Evolutionary conservation across 2,797 vertebrate species (phyloP).

Genomic region (Rhabdomys pumilio): DNA sequence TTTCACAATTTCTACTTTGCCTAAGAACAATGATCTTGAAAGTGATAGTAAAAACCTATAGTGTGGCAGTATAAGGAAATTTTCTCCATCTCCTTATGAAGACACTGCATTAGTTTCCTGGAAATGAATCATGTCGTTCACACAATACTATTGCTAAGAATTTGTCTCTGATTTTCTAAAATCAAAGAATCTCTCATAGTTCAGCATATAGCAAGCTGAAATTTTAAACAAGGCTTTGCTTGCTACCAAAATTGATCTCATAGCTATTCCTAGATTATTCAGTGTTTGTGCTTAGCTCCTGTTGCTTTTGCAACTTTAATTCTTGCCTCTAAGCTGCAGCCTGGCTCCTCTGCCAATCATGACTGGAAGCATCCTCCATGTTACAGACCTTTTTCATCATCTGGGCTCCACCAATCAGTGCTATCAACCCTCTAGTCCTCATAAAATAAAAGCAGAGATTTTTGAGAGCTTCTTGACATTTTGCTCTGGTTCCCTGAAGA

Average conservation of each 20-base stretch:
- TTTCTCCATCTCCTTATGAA: constrained; percentile 62
- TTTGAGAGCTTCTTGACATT: constrained; percentile 82
- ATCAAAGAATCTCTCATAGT: constrained; percentile 67
- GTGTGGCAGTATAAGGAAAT: background rate
- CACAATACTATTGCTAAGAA: constrained; percentile 58
- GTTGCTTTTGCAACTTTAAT: constrained; percentile 82
- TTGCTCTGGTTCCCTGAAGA: constrained; percentile 79
- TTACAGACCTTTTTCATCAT: constrained; percentile 83
- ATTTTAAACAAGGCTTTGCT: constrained; percentile 80
- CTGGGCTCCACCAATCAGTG: constrained; percentile 83
- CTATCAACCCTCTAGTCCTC: constrained; percentile 80
- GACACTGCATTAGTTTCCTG: constrained; percentile 61
- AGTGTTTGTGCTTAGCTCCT: constrained; percentile 70
- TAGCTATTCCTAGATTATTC: constrained; percentile 82
- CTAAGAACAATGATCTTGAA: constrained; percentile 1
- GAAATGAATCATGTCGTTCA: constrained; percentile 66
- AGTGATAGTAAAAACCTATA: constrained; percentile 45
- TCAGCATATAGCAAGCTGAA: constrained; percentile 73
- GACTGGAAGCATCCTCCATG: constrained; percentile 72
- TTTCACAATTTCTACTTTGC: constrained; percentile 63
- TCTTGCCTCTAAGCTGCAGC: constrained; percentile 81
- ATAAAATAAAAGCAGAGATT: constrained; percentile 84
- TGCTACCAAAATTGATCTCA: constrained; percentile 82
- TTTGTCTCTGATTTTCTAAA: constrained; percentile 79
- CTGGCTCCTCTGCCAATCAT: constrained; percentile 79